Conservation (phyloP, 2,888 invertebrate species). For the Lampropteryx suffumata region DNA sequence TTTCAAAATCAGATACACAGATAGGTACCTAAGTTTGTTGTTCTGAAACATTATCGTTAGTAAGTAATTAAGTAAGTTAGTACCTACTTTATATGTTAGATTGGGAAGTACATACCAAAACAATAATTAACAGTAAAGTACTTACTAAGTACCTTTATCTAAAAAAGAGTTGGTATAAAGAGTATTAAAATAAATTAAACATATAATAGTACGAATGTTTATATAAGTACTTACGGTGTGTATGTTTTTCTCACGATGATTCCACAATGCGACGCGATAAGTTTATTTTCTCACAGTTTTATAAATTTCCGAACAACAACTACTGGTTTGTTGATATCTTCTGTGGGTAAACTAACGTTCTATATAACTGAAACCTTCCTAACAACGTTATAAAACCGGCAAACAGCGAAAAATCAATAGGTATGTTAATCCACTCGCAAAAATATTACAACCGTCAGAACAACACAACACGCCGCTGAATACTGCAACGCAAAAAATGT, state of each 20-base stretch:
- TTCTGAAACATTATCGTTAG: too few relatives aligned
- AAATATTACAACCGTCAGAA: slow-evolving; percentile 56
- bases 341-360: slow-evolving; percentile 38
- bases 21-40: too few relatives aligned
- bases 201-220: neutral
- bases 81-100: too few relatives aligned
- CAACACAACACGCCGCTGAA: slow-evolving; percentile 60
- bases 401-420: slow-evolving; percentile 77
- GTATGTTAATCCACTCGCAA: slow-evolving; percentile 57
- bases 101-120: too few relatives aligned
- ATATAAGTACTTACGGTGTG: slow-evolving; percentile 55
- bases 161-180: too few relatives aligned
- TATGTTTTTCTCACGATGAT: slow-evolving; percentile 62
- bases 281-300: slow-evolving; percentile 47
- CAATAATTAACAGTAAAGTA: too few relatives aligned
- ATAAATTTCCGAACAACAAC: slow-evolving; percentile 32
- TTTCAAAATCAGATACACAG: too few relatives aligned
- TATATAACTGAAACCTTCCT: slow-evolving; percentile 64
- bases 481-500: slow-evolving; percentile 59
- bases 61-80: too few relatives aligned
- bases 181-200: neutral
- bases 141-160: too few relatives aligned
- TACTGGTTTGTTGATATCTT: slow-evolving; percentile 18
- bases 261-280: slow-evolving; percentile 52
- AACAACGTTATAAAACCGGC: slow-evolving; percentile 71